phyloP scores from a whole-genome alignment of 2,888 invertebrate genomes.

The Siphlonurus alternatus region DNA sequence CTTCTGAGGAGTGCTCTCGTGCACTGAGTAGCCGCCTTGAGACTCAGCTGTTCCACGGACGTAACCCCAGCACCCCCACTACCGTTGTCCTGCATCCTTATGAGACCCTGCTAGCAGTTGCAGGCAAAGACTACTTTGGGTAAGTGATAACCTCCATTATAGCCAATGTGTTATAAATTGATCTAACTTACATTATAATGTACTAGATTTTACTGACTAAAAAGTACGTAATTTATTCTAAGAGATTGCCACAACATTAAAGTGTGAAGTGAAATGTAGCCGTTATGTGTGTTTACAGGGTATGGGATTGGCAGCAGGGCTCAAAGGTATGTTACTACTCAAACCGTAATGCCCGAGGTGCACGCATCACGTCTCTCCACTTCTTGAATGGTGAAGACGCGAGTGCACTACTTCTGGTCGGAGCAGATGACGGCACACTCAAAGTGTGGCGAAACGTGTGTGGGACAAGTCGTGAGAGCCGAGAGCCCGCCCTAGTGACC shows the following conservation, averaged over 20 bases:
- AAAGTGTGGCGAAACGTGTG: conserved; percentile 41
- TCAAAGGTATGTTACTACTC: conserved; percentile 46
- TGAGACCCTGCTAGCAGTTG: conserved; percentile 74
- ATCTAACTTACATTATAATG: too few species aligned
- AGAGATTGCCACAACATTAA: too few species aligned
- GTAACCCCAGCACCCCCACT: conserved; percentile 59
- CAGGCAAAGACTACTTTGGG: conserved; percentile 71
- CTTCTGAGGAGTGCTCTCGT: conserved; percentile 41
- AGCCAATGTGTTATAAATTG: background rate
- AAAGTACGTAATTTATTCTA: too few species aligned
- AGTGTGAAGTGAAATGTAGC: too few species aligned
- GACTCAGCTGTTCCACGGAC: conserved; percentile 65
- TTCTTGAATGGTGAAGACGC: conserved; percentile 76
- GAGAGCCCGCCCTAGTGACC: conserved; percentile 44
- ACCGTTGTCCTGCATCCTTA: conserved; percentile 77
- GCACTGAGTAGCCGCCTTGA: conserved; percentile 48
- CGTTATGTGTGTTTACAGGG: conserved; percentile 38
- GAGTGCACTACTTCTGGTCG: conserved; percentile 49
- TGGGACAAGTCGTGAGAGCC: conserved; percentile 8
- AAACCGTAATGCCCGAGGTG: conserved; percentile 29
- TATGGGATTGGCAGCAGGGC: conserved; percentile 71
- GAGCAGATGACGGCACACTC: conserved; percentile 61
- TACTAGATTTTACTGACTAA: too few species aligned
- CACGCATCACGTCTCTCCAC: conserved; percentile 64
- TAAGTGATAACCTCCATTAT: conserved; percentile 21